phyloP scores from a whole-genome alignment of 2,113 vertebrate genomes.

The Garra rufa region DNA sequence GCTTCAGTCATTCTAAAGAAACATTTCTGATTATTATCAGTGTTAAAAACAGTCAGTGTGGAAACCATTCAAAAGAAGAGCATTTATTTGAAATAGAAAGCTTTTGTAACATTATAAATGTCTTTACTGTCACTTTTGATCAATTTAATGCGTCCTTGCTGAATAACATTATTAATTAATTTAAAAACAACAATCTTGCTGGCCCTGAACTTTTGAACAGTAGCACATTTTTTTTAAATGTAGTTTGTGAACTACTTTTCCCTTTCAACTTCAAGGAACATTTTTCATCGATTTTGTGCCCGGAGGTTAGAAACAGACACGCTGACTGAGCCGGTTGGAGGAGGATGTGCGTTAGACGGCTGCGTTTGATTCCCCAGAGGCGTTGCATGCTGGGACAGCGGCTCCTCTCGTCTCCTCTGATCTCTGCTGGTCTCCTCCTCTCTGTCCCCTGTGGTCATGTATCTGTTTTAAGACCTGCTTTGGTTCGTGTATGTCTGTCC shows the following conservation, averaged over 20 bases:
- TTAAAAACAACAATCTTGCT: background rate
- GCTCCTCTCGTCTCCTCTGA: background rate
- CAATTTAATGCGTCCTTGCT: no score
- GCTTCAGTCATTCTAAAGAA: background rate
- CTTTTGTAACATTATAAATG: background rate
- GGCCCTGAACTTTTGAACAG: background rate
- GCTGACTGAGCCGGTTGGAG: background rate
- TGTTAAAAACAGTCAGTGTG: background rate
- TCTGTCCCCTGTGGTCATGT: background rate
- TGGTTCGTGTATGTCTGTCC: background rate
- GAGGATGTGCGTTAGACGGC: background rate
- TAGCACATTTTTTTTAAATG: background rate
- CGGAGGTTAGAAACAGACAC: background rate
- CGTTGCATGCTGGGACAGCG: conserved; percentile 20
- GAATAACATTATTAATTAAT: no score
- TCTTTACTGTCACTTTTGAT: background rate
- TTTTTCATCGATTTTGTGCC: background rate
- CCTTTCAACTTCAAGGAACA: background rate
- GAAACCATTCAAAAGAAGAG: background rate
- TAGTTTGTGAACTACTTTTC: background rate
- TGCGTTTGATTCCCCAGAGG: background rate
- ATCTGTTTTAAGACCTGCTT: background rate
- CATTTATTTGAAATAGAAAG: background rate
- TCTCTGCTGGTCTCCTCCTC: background rate
- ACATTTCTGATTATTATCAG: background rate